Evolutionary conservation across 2,797 vertebrate species (phyloP), one percentile per base, ranked within the genome.

Genomic region (Neosalanx taihuensis): DNA sequence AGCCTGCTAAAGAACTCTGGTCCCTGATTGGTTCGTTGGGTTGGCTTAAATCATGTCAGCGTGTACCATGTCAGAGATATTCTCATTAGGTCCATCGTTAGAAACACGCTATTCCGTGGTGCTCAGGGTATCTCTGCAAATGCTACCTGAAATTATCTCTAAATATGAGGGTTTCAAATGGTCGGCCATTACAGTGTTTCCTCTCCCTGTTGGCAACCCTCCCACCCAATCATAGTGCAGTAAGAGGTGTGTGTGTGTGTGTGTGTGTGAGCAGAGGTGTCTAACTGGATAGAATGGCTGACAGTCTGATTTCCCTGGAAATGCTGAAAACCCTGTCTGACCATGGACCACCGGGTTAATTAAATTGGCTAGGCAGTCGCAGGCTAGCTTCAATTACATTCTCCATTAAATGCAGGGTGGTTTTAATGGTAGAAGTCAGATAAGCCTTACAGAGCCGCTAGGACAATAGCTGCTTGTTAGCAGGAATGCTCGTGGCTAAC

Each of bases 21-120:
- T 7, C 26, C 23, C 35, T 53, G 64, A 67, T 64, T 67, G 64
- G 64, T 15, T 51, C 37, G 26, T 23, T 30, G 23, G n/a, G 46
- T 23, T 13, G 26, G 3, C 46, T 49, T 49, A 30, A 26, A 64
- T 35, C 4, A 35, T 30, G 13, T 17, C 33, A 7, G 4, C 7
- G 17, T 37, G 61, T 35, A 18, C 31, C 18, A 31, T 35, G 61
- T 35, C 61, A 35, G 17, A 7, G n/a, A 2, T 6, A 46, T 6
- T 66, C 64, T 67, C 46, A 67, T 67, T 30, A 67, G 64, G 23
- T 7, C 17, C 26, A 67, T 51, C 26, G 51, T 51, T 30, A 67
- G 41, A n/a, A 23, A 51, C 17, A 51, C 26, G 6, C 15, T 30
- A 15, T 15, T 3, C 64, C 64, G 64, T 46, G 51, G 18, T 18